Evolutionary conservation across 2,113 vertebrate species (phyloP).

Genomic region (Forbesichthys agassizii): DNA sequence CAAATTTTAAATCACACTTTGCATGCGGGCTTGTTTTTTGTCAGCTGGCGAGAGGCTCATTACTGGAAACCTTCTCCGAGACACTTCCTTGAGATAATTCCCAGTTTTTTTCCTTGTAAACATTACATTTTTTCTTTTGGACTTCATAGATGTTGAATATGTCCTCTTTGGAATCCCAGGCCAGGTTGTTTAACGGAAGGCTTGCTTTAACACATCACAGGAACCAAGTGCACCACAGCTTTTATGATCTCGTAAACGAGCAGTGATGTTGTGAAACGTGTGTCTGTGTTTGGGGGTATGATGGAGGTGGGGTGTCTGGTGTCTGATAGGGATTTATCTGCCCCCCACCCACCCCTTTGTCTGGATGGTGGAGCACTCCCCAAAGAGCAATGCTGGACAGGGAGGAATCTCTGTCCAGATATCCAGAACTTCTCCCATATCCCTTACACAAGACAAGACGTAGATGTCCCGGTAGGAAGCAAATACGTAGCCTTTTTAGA

Average conservation of each 20-base stretch:
- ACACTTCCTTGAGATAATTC: conserved; percentile 14
- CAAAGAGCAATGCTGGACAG: conserved; percentile 74
- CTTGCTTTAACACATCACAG: conserved; percentile 77
- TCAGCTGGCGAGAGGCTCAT: background rate
- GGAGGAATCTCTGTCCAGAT: conserved; percentile 75
- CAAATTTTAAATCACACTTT: conserved; percentile 45
- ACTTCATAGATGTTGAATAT: conserved; percentile 55
- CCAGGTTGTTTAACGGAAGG: conserved; percentile 73
- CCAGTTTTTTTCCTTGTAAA: conserved; percentile 26
- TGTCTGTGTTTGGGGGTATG: conserved; percentile 57
- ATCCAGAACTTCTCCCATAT: conserved; percentile 75
- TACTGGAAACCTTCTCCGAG: conserved; percentile 5
- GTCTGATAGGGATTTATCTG: conserved; percentile 78
- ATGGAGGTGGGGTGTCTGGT: conserved; percentile 53
- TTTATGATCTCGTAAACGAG: conserved; percentile 82
- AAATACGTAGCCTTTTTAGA: conserved; percentile 37
- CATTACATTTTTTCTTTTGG: conserved; percentile 47
- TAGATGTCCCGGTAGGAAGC: conserved; percentile 31
- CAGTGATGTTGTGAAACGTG: conserved; percentile 78
- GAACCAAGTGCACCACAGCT: conserved; percentile 74
- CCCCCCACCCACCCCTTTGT: conserved; percentile 61
- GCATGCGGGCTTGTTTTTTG: conserved; percentile 14
- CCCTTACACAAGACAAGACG: conserved; percentile 55
- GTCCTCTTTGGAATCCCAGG: conserved; percentile 64
- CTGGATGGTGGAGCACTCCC: conserved; percentile 79